Evolutionary conservation across 2,888 invertebrate genomes (phyloP), one percentile per base, ranked within the genome.

Genomic region (Linnaemya vulpina): DNA sequence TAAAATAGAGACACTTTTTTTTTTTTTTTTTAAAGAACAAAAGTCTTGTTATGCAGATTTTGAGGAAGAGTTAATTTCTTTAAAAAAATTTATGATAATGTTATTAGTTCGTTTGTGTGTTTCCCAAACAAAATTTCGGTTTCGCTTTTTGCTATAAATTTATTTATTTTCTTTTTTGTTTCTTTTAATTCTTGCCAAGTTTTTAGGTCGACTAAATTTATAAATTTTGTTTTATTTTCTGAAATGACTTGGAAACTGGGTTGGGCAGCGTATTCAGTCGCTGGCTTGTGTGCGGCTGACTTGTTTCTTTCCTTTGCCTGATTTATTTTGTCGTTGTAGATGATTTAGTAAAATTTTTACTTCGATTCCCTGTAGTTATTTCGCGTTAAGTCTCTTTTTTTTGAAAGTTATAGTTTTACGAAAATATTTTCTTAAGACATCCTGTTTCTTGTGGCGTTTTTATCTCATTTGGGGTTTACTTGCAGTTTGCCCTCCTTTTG

Each of bases 281-380:
- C n/a, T 35, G 35, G 46, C 40, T 11, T 58, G 3, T 13, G 46
- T 68, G 17, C 25, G 43, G n/a, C 13, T 79, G 46, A 15, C 53
- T 49, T 35, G 70, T 53, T 71, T 17, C 15, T 55, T 63, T 9
- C 40, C 53, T 70, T 71, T 20, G 17, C 3, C 55, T 53, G 65
- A 67, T 67, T 73, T 80, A 73, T 79, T 30, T 71, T 62, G 63
- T 58, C 20, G 58, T 78, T 73, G 58, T 80, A 76, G 82, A 76
- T 82, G 75, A 38, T 70, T 76, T 63, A 55, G n/a, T 63, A 46
- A 51, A 46, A 8, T 63, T 38, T 76, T 76, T 63, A 22, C 38
- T 70, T 82, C 38, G 81, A 82, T 81, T 58, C 62, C 75, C 81
- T 76, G 70, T 51, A 70, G 70, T 78, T 78, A 53, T 71, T 78